Conservation (phyloP, 1,140 invertebrate species). For the Microvelia longipes region DNA sequence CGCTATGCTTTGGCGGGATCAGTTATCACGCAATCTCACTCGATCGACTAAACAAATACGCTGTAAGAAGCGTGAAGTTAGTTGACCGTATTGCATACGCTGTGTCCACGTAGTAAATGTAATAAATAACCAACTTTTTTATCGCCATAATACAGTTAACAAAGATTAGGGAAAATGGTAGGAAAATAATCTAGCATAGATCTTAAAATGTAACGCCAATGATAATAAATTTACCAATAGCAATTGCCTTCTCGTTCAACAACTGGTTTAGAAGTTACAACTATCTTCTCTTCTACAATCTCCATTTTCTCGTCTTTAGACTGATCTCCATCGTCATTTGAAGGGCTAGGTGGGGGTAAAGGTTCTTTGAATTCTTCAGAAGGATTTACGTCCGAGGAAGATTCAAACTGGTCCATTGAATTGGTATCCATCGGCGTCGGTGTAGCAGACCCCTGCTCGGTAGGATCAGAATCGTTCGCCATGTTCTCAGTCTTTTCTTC, state of each 20-base stretch:
- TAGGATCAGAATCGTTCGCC: not conserved
- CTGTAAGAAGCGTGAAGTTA: too few relatives aligned
- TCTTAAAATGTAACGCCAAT: too few relatives aligned
- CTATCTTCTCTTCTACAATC: not conserved
- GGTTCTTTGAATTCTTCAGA: conserved; percentile 11
- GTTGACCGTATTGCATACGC: too few relatives aligned
- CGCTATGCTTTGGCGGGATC: too few relatives aligned
- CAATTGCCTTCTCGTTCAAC: conserved; percentile 16
- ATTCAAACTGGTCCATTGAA: not conserved
- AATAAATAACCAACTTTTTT: too few relatives aligned
- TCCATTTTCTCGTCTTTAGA: conserved; percentile 3
- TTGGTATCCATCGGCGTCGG: not conserved
- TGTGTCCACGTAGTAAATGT: too few relatives aligned
- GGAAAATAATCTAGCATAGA: too few relatives aligned
- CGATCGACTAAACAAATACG: too few relatives aligned
- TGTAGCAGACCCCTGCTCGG: not conserved
- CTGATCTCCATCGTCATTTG: not conserved
- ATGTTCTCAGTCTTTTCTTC: not conserved
- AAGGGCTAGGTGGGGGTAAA: conserved; percentile 9
- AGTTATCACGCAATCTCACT: too few relatives aligned
- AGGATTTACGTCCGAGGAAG: not conserved
- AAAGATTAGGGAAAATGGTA: too few relatives aligned
- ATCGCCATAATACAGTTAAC: too few relatives aligned
- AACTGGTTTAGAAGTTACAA: not conserved
- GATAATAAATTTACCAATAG: conserved; percentile 17